These are phyloP conservation scores for Neosalanx taihuensis DNA, from an alignment of 2,797 vertebrate genomes.

Conservation along the genomic window DNA sequence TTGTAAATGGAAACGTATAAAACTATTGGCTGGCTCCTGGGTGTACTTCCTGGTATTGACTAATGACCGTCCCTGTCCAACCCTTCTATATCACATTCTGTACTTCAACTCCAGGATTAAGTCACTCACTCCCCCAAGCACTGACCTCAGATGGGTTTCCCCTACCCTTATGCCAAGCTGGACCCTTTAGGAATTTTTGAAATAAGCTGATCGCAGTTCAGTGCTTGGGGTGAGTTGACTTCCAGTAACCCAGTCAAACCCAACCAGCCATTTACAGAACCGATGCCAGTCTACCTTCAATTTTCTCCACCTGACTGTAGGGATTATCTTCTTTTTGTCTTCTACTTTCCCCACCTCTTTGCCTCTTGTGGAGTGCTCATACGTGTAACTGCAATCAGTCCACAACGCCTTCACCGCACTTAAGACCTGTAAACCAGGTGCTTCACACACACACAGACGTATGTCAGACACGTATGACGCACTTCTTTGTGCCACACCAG, in stretches of 20 bases:
- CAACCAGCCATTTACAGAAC: conserved; percentile 5
- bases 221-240: conserved; percentile 1
- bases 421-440: neutral
- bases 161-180: neutral
- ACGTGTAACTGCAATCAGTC: conserved; percentile 1
- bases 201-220: conserved; percentile 1
- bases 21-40: neutral
- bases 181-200: conserved; percentile 1
- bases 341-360: conserved; percentile 17
- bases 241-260: neutral
- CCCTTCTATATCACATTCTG: conserved; percentile 3
- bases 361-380: conserved; percentile 15
- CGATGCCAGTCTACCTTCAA: conserved; percentile 9
- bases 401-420: neutral
- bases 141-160: neutral
- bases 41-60: neutral
- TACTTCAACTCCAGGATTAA: neutral
- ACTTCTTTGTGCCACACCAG: neutral
- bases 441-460: neutral
- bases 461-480: neutral
- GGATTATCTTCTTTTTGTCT: neutral
- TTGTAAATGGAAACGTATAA: neutral
- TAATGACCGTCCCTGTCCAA: conserved; percentile 2
- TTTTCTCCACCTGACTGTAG: conserved; percentile 4
- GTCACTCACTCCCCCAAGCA: conserved; percentile 5